Base-by-base conservation (phyloP, 92 coral and sea anemone species). In the Umimayanthus chanpuru region DNA sequence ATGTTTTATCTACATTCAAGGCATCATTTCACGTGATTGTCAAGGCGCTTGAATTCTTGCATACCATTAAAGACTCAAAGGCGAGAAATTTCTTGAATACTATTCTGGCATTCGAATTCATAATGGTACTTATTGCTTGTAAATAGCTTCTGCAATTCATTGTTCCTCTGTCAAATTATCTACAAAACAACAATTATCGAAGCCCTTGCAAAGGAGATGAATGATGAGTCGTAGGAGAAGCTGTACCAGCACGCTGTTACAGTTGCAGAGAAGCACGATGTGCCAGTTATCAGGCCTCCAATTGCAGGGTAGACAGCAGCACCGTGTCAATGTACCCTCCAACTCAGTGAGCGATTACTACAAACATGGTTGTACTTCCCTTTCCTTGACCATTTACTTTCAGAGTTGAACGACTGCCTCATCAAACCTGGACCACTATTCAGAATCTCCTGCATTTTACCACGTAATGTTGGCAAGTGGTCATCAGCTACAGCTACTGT, bases 61-160 rank as follows among this genome's bases (percentile, higher is more conserved):
- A 85, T 73, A 43, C 64, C 66, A 70, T 70, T 43, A 44, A 84
- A 44, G 67, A 84, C 88, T 70, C 88, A 26, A 83, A 73, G 41
- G 88, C 88, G 36, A 84, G 88, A 84, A 73, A 29, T 53, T 84
- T 84, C 79, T 2, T 84, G 88, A 84, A 84, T 32, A 41, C 65
- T 73, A 83, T 83, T 26, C 78, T 83, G n/a, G 26, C 64, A 73
- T 83, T 83, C 67, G 78, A 83, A 29, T 84, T 84, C 79, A 43
- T 84, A 84, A 84, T 84, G 88, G 77, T 43, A 84, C 79, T 84
- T 70, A 68, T 38, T 84, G 79, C 88, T 68, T 70, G 79, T 84
- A 25, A 71, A 71, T 70, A 66, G 79, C 79, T 82, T 56, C 87
- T 82, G 44, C 87, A 82, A 82, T 82, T 82, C 64, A 67, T 66